Evolutionary conservation across 1,140 invertebrate species (phyloP), one percentile per base, ranked within the genome.

Genomic region (Teleopsis dalmanni): DNA sequence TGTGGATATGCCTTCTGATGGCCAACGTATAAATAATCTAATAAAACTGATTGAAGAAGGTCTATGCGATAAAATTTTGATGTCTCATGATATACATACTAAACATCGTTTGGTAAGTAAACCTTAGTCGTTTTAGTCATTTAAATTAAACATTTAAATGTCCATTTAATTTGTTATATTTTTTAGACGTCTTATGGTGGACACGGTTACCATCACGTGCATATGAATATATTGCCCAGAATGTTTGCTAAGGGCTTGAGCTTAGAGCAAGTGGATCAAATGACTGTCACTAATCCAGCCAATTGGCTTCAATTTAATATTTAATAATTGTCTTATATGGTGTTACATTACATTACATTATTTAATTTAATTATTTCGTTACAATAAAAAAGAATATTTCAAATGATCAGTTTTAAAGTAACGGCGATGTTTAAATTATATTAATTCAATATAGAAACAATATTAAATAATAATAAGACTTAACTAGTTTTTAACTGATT

Each of bases 1-100:
- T 0, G 65, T 78, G 1, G 84, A 90, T 58, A 91, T 91, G 86
- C 81, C 82, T 0, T 87, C 83, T 2, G 90, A 93, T 73, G 83
- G 81, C 3, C 78, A 87, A 53, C 73, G 90, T 16, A 77, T 93
- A 4, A 65, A 80, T 4, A 77, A 75, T 58, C 73, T 92, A 1
- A 70, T 76, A 31, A 54, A 66, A 46, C 62, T 93, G 2, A 71
- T 84, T 3, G 71, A 81, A 0, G 78, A 84, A 22, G 81, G 82
- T 2, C 78, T 76, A 52, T 70, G 74, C n/a, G 76, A 88, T 50
- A 77, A 75, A 50, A 72, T 92, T 35, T 71, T 88, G 0, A 76
- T 91, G 62, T 70, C 67, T 3, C 90, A 92, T 55, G 90, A 93
- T 60, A 86, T 92, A 50, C 88, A 92, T 59, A 91, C 88, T 0